Evolutionary conservation across 2,797 vertebrate species (phyloP).

Genomic region (Sylvia borin): DNA sequence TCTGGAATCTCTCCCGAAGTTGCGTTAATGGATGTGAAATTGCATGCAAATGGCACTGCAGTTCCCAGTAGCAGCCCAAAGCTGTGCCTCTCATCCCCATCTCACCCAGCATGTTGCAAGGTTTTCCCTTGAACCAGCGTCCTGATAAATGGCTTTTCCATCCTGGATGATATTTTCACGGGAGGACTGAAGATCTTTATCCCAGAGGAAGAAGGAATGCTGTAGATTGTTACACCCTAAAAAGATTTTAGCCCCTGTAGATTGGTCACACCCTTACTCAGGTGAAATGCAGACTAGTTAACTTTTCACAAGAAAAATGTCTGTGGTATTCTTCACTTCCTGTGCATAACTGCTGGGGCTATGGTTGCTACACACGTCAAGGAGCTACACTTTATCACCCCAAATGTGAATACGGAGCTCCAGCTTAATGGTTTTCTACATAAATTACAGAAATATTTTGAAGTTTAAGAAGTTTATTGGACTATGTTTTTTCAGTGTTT

Average conservation of each 20-base stretch:
- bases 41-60: not conserved
- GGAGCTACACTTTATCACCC: not conserved
- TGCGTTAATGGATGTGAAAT: not conserved
- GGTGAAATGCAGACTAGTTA: constrained; percentile 17
- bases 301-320: constrained; percentile 25
- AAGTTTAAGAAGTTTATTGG: constrained; percentile 23
- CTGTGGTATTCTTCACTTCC: constrained; percentile 65
- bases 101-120: accelerated
- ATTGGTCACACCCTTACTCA: not conserved
- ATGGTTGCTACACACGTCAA: not conserved
- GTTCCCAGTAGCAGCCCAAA: not conserved
- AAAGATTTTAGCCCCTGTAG: not conserved
- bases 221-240: not conserved
- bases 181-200: not conserved
- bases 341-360: constrained; percentile 52
- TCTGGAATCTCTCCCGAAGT: not conserved
- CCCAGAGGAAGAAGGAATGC: not conserved
- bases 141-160: not conserved
- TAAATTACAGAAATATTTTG: constrained; percentile 18
- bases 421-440: not conserved
- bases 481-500: not conserved
- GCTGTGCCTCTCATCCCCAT: not conserved
- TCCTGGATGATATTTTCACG: not conserved
- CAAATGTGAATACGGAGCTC: not conserved
- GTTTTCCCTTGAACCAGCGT: not conserved